Conservation (phyloP, 64 coral and sea anemone genomes). For the Stichodactyla helianthus region DNA sequence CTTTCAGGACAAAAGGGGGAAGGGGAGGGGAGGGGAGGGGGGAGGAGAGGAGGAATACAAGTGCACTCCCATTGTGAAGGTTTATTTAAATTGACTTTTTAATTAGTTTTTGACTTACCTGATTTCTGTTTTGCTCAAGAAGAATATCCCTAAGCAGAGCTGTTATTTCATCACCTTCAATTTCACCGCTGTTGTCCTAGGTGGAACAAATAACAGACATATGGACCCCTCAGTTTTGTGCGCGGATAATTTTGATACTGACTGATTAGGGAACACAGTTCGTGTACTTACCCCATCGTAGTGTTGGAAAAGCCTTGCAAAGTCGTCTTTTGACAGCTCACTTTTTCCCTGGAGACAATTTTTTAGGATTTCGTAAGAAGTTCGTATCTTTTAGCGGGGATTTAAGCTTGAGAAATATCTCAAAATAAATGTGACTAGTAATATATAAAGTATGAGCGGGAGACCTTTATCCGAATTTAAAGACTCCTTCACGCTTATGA, state of each 20-base stretch:
- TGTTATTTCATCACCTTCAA: slow-evolving; percentile 19
- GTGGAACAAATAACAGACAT: background rate
- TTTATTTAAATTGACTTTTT: too few species aligned
- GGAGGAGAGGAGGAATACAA: too few species aligned
- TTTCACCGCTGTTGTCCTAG: slow-evolving; percentile 8
- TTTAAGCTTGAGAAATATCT: too few species aligned
- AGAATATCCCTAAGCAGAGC: slow-evolving; percentile 8
- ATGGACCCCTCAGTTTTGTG: background rate
- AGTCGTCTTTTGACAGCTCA: slow-evolving; percentile 5
- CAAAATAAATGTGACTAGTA: too few species aligned
- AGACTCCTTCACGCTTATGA: too few species aligned
- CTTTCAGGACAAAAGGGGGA: too few species aligned
- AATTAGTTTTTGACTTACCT: background rate
- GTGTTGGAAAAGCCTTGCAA: background rate
- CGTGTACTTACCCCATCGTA: background rate
- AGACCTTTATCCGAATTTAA: too few species aligned
- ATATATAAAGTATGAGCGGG: too few species aligned
- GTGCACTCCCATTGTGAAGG: too few species aligned
- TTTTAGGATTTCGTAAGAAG: too few species aligned
- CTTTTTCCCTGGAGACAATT: background rate
- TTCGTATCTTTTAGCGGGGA: too few species aligned
- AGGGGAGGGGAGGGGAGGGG: too few species aligned
- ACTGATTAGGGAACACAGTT: background rate
- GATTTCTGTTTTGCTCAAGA: background rate
- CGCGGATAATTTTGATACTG: background rate